Evolutionary conservation across 2,888 invertebrate genomes (phyloP).

Genomic region (Abrostola tripartita): DNA sequence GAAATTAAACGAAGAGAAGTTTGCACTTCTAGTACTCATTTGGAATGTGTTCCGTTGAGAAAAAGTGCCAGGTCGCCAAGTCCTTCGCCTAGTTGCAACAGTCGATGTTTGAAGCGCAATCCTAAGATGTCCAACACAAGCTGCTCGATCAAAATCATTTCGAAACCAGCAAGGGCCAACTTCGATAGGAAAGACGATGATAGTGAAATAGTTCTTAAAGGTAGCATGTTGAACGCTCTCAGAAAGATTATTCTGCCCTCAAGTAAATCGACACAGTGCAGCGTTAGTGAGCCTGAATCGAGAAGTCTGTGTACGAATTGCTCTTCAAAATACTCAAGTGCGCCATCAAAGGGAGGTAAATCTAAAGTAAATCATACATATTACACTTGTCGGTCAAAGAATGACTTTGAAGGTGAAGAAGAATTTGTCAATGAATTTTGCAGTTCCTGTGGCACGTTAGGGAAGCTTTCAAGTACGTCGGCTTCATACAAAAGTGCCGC

Average conservation of each 20-base stretch:
- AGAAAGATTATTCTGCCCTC: slow-evolving; percentile 32
- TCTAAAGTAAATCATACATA: neutral
- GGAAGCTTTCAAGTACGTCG: neutral
- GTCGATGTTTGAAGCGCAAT: slow-evolving; percentile 1
- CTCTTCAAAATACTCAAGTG: neutral
- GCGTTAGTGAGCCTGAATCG: neutral
- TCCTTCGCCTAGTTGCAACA: neutral
- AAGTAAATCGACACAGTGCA: slow-evolving; percentile 5
- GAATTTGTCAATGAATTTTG: neutral
- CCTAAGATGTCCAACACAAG: slow-evolving; percentile 15
- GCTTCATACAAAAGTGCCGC: slow-evolving; percentile 3
- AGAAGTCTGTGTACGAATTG: slow-evolving; percentile 34
- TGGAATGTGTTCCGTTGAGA: neutral
- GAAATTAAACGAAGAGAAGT: neutral
- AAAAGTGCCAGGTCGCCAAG: neutral
- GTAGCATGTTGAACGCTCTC: slow-evolving; percentile 26
- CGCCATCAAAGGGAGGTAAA: neutral
- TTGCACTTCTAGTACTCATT: neutral
- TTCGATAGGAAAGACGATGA: slow-evolving; percentile 12
- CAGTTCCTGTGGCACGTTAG: slow-evolving; percentile 11
- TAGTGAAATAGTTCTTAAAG: slow-evolving; percentile 8
- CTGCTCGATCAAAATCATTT: slow-evolving; percentile 30
- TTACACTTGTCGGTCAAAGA: neutral
- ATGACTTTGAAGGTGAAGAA: neutral
- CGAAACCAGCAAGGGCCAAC: slow-evolving; percentile 17